phyloP scores from a whole-genome alignment of 1,140 invertebrate species.

The Drosophila kohkoa region DNA sequence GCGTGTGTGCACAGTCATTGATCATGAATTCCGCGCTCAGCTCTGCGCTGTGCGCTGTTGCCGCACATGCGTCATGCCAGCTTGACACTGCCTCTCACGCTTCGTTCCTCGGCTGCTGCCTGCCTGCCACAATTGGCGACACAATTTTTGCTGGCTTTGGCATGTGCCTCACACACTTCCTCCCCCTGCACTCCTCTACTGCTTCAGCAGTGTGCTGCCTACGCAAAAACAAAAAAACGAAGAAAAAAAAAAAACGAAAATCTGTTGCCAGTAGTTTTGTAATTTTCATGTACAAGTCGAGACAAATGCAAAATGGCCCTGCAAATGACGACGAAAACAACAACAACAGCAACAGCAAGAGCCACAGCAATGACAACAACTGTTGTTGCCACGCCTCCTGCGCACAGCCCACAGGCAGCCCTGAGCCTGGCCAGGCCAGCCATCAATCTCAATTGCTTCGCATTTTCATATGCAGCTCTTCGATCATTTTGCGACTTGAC shows the following conservation, averaged over 20 bases:
- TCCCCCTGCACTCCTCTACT: not conserved
- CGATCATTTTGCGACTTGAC: conserved; percentile 79
- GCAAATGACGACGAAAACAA: conserved; percentile 53
- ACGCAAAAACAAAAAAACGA: conserved; percentile 58
- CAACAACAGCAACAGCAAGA: conserved; percentile 2
- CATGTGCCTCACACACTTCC: conserved; percentile 57
- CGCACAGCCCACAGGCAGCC: conserved; percentile 41
- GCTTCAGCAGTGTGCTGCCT: conserved; percentile 40
- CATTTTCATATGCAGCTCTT: conserved; percentile 82
- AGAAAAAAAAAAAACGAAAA: conserved; percentile 28
- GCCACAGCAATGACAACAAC: conserved; percentile 14
- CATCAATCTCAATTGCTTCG: conserved; percentile 83
- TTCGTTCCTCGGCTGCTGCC: not conserved
- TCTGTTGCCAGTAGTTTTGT: conserved; percentile 79
- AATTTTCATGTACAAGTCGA: conserved; percentile 83
- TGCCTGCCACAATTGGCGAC: conserved; percentile 66
- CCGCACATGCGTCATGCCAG: conserved; percentile 71
- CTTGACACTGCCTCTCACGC: conserved; percentile 35
- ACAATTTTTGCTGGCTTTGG: conserved; percentile 76
- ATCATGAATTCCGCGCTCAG: conserved; percentile 75
- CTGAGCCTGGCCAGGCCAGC: conserved; percentile 61
- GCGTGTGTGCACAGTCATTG: conserved; percentile 76
- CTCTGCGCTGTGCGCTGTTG: conserved; percentile 27
- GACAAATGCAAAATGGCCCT: conserved; percentile 80
- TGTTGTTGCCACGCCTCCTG: conserved; percentile 56